Evolutionary conservation across 2,113 vertebrate species (phyloP).

Genomic region (Crotophaga sulcirostris): DNA sequence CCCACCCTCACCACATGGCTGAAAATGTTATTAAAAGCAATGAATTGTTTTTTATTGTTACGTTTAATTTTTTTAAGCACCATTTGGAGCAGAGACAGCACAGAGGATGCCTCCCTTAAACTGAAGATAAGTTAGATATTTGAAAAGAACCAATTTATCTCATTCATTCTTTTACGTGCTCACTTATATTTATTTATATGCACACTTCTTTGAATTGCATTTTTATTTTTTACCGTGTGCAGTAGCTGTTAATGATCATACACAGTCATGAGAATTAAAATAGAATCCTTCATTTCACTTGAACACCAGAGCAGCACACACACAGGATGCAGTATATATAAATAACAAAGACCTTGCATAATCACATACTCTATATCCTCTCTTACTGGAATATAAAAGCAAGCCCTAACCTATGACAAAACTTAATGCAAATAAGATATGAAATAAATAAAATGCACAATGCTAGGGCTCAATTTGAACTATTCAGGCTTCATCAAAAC

Average conservation of each 20-base stretch:
- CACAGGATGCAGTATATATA: conserved; percentile 63
- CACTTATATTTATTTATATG: conserved; percentile 61
- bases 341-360: conserved; percentile 73
- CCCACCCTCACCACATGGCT: not conserved
- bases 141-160: conserved; percentile 63
- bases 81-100: conserved; percentile 18
- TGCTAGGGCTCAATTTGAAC: conserved; percentile 65
- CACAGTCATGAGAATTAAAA: conserved; percentile 61
- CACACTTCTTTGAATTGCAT: conserved; percentile 31
- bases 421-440: conserved; percentile 68
- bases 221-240: conserved; percentile 42
- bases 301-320: conserved; percentile 24
- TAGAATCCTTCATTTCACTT: conserved; percentile 54
- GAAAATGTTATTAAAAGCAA: conserved; percentile 51
- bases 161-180: conserved; percentile 29
- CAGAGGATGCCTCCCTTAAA: conserved; percentile 32
- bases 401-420: conserved; percentile 67
- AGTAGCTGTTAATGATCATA: conserved; percentile 66
- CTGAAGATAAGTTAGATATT: conserved; percentile 46
- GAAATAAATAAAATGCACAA: conserved; percentile 72
- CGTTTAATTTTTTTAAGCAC: conserved; percentile 24
- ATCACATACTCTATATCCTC: conserved; percentile 65
- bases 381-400: conserved; percentile 65
- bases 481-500: conserved; percentile 69
- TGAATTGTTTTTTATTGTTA: conserved; percentile 56